A percentile compares a stretch with the other conserved stretches of the same genome.
These are phyloP conservation scores for Nerophis ophidion DNA, from an alignment of 2,113 vertebrate species.

Conservation along the genomic window DNA sequence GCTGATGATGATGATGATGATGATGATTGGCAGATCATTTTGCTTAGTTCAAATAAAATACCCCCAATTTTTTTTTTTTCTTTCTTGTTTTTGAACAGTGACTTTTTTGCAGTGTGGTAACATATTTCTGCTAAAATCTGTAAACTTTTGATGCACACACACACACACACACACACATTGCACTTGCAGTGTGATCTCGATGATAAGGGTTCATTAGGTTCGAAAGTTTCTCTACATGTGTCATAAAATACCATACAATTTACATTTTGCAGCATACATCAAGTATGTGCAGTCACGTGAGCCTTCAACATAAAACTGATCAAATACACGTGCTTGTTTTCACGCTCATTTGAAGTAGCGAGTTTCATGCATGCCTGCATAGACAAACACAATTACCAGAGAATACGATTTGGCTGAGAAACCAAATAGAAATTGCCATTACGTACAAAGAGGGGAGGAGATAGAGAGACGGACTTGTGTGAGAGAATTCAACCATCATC, in stretches of 20 bases:
- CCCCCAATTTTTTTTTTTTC: too few relatives aligned
- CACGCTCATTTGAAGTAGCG: conserved; percentile 10
- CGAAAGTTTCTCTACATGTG: background rate
- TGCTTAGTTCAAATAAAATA: too few relatives aligned
- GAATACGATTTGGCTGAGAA: conserved; percentile 37
- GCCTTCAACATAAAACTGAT: conserved; percentile 1
- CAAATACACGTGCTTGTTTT: conserved; percentile 11
- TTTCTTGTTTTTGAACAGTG: too few relatives aligned
- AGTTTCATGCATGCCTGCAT: conserved; percentile 30
- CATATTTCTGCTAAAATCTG: too few relatives aligned
- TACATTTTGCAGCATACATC: too few relatives aligned
- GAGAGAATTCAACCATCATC: conserved; percentile 50
- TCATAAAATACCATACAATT: too few relatives aligned
- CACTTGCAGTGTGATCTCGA: too few relatives aligned
- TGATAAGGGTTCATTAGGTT: background rate
- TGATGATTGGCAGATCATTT: too few relatives aligned
- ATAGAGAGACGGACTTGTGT: conserved; percentile 28
- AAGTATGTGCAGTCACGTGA: background rate
- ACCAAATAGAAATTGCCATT: conserved; percentile 26
- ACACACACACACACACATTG: too few relatives aligned
- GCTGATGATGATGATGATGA: too few relatives aligned
- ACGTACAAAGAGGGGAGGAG: conserved; percentile 16
- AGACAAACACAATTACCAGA: conserved; percentile 40
- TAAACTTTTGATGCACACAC: too few relatives aligned
- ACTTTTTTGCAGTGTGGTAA: too few relatives aligned